Evolutionary conservation across 2,797 vertebrate genomes (phyloP).

Genomic region (Clarias platycephalus): DNA sequence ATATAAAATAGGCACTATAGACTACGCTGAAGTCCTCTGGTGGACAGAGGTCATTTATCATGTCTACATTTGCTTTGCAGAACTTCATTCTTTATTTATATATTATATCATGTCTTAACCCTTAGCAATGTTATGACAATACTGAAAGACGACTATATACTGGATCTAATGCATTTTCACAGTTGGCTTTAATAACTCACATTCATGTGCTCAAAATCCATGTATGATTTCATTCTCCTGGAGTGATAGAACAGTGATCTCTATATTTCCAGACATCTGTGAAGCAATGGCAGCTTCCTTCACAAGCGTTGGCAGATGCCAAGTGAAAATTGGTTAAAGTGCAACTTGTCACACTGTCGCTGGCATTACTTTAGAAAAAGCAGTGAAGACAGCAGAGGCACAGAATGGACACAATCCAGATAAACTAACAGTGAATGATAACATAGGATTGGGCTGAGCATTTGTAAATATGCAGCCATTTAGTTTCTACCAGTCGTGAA

Average conservation of each 20-base stretch:
- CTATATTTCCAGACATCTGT: not conserved
- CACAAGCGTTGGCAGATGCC: not conserved
- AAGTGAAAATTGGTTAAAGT: not conserved
- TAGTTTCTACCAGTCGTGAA: not conserved
- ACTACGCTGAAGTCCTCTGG: slow-evolving; percentile 2
- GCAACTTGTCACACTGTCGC: not conserved
- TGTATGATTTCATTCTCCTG: not conserved
- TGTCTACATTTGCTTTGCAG: slow-evolving; percentile 40
- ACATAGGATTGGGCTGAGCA: not conserved
- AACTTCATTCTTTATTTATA: slow-evolving; percentile 11
- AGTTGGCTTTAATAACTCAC: not conserved
- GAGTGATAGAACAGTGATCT: not conserved
- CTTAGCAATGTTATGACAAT: not conserved
- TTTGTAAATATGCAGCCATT: not conserved
- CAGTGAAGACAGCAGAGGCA: not conserved
- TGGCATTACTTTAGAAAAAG: not conserved
- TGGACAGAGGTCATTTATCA: slow-evolving; percentile 47
- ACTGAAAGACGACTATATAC: not conserved
- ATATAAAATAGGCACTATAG: slow-evolving; percentile 31
- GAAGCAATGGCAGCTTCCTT: not conserved
- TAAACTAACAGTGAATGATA: not conserved
- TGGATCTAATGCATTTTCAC: not conserved
- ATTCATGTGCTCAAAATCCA: not conserved
- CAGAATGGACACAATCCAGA: not conserved
- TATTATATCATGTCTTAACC: not conserved